These are phyloP conservation scores for Neelides folsomi DNA, from an alignment of 2,888 invertebrate species.

Conservation along the genomic window DNA sequence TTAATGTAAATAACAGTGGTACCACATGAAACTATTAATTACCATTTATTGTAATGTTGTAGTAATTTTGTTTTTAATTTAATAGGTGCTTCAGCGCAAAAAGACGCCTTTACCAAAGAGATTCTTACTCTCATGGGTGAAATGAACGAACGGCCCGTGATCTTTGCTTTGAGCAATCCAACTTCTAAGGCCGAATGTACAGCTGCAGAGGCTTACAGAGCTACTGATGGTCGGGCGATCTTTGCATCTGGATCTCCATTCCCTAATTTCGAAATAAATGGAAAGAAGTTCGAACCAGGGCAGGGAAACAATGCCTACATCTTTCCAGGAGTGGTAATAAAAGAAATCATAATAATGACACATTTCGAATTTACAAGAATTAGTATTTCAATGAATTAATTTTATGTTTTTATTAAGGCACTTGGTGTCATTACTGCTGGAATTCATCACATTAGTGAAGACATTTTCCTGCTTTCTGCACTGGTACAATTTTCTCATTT, in stretches of 20 bases:
- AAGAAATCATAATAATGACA: too few relatives aligned
- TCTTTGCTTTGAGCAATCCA: constrained; percentile 97
- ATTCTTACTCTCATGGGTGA: constrained; percentile 54
- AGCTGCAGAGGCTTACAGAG: constrained; percentile 79
- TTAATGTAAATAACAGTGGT: not conserved
- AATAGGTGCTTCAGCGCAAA: constrained; percentile 12
- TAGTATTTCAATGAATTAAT: not conserved
- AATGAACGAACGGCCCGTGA: constrained; percentile 70
- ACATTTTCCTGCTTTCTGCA: constrained; percentile 85
- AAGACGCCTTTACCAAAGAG: constrained; percentile 11
- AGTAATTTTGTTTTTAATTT: too few relatives aligned
- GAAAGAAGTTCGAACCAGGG: constrained; percentile 72
- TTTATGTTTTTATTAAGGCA: constrained; percentile 86
- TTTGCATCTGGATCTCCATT: constrained; percentile 96
- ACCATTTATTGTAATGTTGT: too few relatives aligned
- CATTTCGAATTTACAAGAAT: too few relatives aligned
- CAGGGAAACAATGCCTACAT: constrained; percentile 98
- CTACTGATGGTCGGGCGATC: constrained; percentile 69
- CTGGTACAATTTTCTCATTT: constrained; percentile 10
- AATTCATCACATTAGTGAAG: constrained; percentile 83
- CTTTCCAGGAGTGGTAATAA: constrained; percentile 65
- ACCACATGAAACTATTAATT: not conserved
- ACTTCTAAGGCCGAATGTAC: constrained; percentile 97
- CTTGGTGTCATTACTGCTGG: constrained; percentile 85
- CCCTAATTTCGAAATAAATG: constrained; percentile 62